These are phyloP conservation scores for Caenorhabditis auriculariae DNA, from an alignment of 2,888 invertebrate genomes.

Conservation along the genomic window DNA sequence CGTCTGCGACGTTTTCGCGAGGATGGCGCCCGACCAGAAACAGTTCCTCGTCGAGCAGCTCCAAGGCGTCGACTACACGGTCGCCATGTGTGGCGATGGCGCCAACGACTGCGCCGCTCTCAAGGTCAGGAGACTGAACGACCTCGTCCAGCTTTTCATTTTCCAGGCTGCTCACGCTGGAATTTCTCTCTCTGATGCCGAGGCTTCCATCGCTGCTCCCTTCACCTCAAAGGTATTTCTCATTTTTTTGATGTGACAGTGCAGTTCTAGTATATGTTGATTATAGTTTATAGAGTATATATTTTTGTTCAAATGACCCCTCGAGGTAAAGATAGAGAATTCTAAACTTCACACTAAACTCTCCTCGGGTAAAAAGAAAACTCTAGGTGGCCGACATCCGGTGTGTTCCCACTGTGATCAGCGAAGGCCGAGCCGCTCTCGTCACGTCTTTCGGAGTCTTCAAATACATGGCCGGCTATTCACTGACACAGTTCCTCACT, in stretches of 20 bases:
- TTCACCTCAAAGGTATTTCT: constrained; percentile 74
- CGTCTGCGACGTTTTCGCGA: constrained; percentile 65
- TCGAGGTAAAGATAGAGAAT: not conserved
- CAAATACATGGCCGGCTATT: constrained; percentile 95
- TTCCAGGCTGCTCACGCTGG: constrained; percentile 65
- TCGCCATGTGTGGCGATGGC: constrained; percentile 68
- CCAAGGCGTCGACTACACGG: constrained; percentile 61
- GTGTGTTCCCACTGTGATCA: constrained; percentile 62
- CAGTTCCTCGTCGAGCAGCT: constrained; percentile 70
- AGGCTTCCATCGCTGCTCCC: constrained; percentile 71
- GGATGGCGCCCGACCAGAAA: constrained; percentile 71
- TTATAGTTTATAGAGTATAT: not conserved
- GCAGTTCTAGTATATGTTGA: not conserved
- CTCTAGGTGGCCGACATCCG: constrained; percentile 53
- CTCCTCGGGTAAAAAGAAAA: too few species aligned
- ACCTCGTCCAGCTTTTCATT: not conserved
- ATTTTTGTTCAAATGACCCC: not conserved
- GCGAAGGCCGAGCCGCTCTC: constrained; percentile 80
- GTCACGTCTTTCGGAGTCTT: constrained; percentile 95
- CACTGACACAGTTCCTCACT: constrained; percentile 76
- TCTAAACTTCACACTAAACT: too few species aligned
- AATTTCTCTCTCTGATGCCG: constrained; percentile 67
- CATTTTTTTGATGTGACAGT: not conserved
- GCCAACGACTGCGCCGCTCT: constrained; percentile 68
- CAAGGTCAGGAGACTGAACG: too few species aligned